A percentile compares a stretch with the other conserved stretches of the same genome.
Conservation (phyloP, 2,113 vertebrate genomes). For the Chloropsis cyanopogon region DNA sequence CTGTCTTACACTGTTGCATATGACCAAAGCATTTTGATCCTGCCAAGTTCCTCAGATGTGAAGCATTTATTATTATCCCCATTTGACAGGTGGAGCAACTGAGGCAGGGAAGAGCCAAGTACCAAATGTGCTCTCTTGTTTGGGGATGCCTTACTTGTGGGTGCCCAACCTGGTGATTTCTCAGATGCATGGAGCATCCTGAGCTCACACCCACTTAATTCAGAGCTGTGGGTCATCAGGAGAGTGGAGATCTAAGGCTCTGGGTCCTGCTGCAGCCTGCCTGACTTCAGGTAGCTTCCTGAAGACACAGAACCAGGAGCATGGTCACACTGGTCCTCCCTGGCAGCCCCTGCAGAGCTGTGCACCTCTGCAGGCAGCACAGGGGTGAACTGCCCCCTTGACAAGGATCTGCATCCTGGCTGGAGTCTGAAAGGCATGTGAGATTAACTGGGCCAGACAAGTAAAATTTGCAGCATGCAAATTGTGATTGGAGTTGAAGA, state of each 20-base stretch:
- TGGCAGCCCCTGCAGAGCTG: neutral
- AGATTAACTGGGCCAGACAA: neutral
- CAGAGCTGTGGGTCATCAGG: neutral
- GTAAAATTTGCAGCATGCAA: neutral
- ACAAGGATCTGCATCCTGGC: neutral
- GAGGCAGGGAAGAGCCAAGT: neutral
- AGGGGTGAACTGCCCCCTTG: fast-evolving
- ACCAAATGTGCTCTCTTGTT: neutral
- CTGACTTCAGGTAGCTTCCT: neutral
- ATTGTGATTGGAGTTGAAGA: neutral
- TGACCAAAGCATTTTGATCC: neutral
- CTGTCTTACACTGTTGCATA: neutral
- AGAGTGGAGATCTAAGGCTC: neutral
- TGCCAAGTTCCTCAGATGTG: neutral
- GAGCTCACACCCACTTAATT: neutral
- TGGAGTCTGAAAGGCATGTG: neutral
- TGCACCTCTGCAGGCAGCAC: neutral
- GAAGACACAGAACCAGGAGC: neutral
- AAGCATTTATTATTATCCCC: neutral
- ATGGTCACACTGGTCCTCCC: fast-evolving
- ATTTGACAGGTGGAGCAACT: neutral
- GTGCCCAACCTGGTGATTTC: neutral
- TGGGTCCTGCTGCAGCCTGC: neutral
- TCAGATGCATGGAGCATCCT: neutral
- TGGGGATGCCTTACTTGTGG: neutral